Evolutionary conservation across 2,888 invertebrate species (phyloP), one percentile per base, ranked within the genome.

Genomic region (Eupithecia subfuscata): DNA sequence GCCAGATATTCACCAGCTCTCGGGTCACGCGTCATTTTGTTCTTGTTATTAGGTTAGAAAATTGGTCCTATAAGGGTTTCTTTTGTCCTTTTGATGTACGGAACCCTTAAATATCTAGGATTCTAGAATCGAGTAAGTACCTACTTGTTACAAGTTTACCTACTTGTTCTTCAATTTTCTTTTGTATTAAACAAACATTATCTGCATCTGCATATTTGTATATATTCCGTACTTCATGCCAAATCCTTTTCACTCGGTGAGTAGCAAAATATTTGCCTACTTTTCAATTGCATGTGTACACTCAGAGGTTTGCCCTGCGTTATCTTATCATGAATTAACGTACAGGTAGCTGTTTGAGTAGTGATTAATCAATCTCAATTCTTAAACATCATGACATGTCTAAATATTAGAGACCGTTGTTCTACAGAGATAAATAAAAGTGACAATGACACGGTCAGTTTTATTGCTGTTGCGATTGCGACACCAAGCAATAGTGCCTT

Each of bases 321-420:
- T 89, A 90, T 89, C 90, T 92, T 93, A 93, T 94, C 92, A 79
- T 76, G 85, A 84, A 78, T 78, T 75, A 86, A 85, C 86, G 84
- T 81, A 87, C 87, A 87, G 86, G 92, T 90, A 90, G 91, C 89
- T 91, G 85, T 91, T 90, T 90, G 82, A 84, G 81, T 80, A 82
- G 82, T 91, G 88, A 89, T 88, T 89, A 90, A 93, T 92, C 90
- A 92, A 90, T 91, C 90, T 87, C 84, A 87, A 86, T 60, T 25
- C 85, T 79, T 81, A 90, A 90, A 90, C 89, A 90, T 87, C 86
- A 81, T 90, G 92, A 90, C 91, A 90, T 89, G 85, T 84, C 82
- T 87, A 90, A 88, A 89, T 85, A 89, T 81, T 76, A 80, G 81
- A 71, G 72, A 80, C 86, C 88, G 82, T 77, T 81, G 84, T 83